Percentiles rank a stretch among this genome's conserved stretches.
Evolutionary conservation across 2,113 vertebrate genomes (phyloP).

Genomic region (Neogale vison): DNA sequence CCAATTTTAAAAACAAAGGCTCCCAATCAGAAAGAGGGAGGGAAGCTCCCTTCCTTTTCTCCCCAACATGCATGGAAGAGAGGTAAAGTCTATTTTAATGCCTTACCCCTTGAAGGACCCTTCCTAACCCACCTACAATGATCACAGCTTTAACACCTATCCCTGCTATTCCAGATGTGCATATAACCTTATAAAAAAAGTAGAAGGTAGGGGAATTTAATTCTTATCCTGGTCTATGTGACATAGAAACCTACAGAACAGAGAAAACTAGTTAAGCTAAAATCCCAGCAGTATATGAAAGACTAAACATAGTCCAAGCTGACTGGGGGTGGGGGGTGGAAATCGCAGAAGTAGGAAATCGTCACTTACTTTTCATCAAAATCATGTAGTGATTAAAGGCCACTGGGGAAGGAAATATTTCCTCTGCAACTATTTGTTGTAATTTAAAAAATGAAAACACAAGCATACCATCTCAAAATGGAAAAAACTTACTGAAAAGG

Average conservation of each 20-base stretch:
- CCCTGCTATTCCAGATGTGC: neutral
- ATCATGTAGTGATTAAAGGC: neutral
- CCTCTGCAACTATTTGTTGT: neutral
- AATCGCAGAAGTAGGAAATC: neutral
- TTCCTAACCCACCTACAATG: neutral
- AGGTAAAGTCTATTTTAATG: neutral
- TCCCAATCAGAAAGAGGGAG: neutral
- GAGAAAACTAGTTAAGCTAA: neutral
- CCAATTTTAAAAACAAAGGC: neutral
- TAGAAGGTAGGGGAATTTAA: neutral
- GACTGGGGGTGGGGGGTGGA: neutral
- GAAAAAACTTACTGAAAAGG: neutral
- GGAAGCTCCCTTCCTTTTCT: neutral
- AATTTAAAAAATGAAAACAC: neutral
- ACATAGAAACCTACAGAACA: neutral
- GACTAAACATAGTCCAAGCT: slow-evolving; percentile 11
- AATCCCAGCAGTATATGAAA: neutral
- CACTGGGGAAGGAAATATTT: neutral
- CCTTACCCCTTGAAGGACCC: neutral
- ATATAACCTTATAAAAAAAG: neutral
- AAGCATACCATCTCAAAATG: neutral
- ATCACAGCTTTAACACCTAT: neutral
- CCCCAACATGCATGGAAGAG: neutral
- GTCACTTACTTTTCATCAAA: slow-evolving; percentile 19
- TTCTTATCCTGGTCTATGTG: neutral